Percentiles rank a stretch among this genome's conserved stretches.
phyloP scores from a whole-genome alignment of 2,113 vertebrate genomes.

The cattle (Bos taurus) region DNA sequence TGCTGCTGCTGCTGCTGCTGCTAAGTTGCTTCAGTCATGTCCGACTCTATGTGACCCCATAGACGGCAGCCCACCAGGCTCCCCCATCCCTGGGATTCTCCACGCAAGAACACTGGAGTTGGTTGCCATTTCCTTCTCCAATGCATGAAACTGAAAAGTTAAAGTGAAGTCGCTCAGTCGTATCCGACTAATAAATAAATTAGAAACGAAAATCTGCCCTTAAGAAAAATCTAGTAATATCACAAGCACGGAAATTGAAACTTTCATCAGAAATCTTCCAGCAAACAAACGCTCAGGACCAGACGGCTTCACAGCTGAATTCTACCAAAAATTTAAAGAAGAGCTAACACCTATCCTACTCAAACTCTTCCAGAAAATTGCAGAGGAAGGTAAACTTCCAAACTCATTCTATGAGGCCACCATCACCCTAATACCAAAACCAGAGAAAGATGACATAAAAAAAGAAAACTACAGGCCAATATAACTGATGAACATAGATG shows the following conservation, averaged over 20 bases:
- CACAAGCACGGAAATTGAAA: background rate
- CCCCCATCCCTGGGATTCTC: too few relatives aligned
- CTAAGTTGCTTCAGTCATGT: too few relatives aligned
- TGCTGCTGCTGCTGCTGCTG: too few relatives aligned
- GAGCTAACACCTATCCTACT: background rate
- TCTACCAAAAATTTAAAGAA: background rate
- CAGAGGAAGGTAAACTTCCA: background rate
- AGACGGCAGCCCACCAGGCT: too few relatives aligned
- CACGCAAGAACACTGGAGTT: too few relatives aligned
- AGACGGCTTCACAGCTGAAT: background rate
- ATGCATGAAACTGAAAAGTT: too few relatives aligned
- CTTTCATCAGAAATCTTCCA: background rate
- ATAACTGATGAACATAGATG: background rate
- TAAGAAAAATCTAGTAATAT: background rate
- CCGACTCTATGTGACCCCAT: too few relatives aligned
- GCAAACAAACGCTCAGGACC: background rate
- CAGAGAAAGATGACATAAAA: background rate
- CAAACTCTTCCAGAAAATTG: background rate
- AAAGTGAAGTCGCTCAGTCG: too few relatives aligned
- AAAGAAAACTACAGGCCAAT: background rate
- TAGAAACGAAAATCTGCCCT: background rate
- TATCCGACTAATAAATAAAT: background rate
- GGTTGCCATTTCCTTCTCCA: too few relatives aligned
- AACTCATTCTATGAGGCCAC: background rate
- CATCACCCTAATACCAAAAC: background rate